Percentiles rank a stretch among this genome's conserved stretches.
Conservation (phyloP, 1,140 invertebrate genomes). For the Drosophila kohkoa region DNA sequence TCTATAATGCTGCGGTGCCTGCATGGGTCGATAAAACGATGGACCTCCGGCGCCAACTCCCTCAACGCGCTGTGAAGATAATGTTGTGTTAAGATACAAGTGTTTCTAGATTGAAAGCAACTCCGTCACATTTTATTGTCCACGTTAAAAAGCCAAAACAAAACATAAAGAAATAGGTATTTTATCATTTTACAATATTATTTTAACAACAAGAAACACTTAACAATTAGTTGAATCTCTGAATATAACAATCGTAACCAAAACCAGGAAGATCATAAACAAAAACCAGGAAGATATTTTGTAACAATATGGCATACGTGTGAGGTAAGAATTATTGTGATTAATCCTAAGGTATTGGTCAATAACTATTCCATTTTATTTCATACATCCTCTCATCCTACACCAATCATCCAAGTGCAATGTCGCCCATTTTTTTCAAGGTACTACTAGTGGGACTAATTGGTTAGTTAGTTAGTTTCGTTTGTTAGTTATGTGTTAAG, state of each 20-base stretch:
- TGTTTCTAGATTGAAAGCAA: constrained; percentile 1
- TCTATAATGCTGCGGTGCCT: constrained; percentile 85
- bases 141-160: constrained; percentile 17
- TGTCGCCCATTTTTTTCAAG: not conserved
- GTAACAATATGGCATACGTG: not conserved
- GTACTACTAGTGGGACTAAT: constrained; percentile 3
- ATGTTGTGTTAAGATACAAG: not conserved
- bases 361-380: constrained; percentile 17
- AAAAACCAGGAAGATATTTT: not conserved
- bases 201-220: constrained; percentile 31
- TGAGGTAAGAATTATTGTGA: constrained; percentile 16
- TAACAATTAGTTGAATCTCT: constrained; percentile 1
- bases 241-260: not conserved
- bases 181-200: constrained; percentile 28
- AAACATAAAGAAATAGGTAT: not conserved
- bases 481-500: constrained; percentile 20
- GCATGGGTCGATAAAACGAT: constrained; percentile 71
- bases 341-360: constrained; percentile 41
- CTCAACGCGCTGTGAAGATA: constrained; percentile 66
- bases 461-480: constrained; percentile 22
- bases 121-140: constrained; percentile 37
- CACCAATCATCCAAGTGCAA: constrained; percentile 12
- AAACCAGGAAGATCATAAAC: constrained; percentile 2
- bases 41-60: constrained; percentile 54
- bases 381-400: not conserved